A percentile compares a stretch with the other conserved stretches of the same genome.
phyloP scores from a whole-genome alignment of 2,888 invertebrate genomes.

The Tipula helvola region DNA sequence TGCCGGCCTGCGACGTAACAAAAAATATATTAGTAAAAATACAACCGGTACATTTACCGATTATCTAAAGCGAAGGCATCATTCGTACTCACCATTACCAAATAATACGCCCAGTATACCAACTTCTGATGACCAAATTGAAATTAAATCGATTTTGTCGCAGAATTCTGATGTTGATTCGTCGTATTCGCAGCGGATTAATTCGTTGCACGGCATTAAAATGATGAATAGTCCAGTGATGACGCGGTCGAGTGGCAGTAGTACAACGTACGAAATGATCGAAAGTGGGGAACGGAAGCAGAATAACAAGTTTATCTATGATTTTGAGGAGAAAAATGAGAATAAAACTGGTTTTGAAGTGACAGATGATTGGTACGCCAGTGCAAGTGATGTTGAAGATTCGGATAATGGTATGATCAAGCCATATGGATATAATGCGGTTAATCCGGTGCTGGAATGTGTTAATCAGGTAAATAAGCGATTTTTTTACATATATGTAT shows the following conservation, averaged over 20 bases:
- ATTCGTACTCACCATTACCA: not conserved
- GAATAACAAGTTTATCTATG: slow-evolving; percentile 15
- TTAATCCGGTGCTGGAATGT: slow-evolving; percentile 75
- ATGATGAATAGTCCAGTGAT: not conserved
- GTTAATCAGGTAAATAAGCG: slow-evolving; percentile 46
- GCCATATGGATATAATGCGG: slow-evolving; percentile 42
- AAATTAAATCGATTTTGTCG: not conserved
- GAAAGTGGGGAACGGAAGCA: slow-evolving; percentile 22
- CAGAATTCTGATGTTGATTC: slow-evolving; percentile 19
- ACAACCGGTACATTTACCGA: slow-evolving; percentile 34
- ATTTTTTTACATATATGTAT: not conserved
- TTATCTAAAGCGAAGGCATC: slow-evolving; percentile 4
- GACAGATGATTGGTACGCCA: slow-evolving; percentile 65
- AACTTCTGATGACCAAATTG: not conserved
- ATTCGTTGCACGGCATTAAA: slow-evolving; percentile 44
- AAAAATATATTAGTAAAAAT: slow-evolving; percentile 35
- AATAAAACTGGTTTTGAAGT: slow-evolving; percentile 24
- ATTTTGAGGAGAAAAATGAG: slow-evolving; percentile 18
- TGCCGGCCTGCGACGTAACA: slow-evolving; percentile 33
- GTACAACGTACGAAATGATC: not conserved
- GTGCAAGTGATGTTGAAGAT: slow-evolving; percentile 66
- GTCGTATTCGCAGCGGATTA: slow-evolving; percentile 43
- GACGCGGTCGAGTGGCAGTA: slow-evolving; percentile 19
- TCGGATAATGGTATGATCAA: slow-evolving; percentile 23
- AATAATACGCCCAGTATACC: not conserved